Base-by-base conservation (phyloP, 2,888 invertebrate genomes). In the Blastobasis adustella region DNA sequence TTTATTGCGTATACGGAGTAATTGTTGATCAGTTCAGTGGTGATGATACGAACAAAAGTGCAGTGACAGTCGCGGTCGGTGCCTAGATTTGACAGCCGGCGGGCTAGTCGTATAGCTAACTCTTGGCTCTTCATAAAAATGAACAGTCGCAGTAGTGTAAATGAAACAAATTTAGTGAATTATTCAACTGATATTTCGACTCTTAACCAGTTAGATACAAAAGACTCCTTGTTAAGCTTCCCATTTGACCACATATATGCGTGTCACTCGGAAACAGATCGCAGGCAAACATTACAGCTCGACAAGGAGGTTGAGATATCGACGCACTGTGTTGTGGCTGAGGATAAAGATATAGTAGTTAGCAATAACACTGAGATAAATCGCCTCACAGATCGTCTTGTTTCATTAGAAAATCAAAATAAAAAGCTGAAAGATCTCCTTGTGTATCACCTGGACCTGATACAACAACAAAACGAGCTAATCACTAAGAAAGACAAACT, bases 381-480 rank as follows among this genome's bases (percentile, higher is more conserved):
- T 45, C 64, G 63, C 44, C 72, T 79, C 5, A 65, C 71, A 37
- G 73, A 82, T 61, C 81, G 72, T 63, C 75, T 89, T 66, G 81
- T 78, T 67, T 82, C 71, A 5, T 65, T 76, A 52, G 80, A 79
- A 53, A 66, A 55, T 68, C 93, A 93, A 83, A 92, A 93, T 76
- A 92, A 90, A 73, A 91, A 91, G 66, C 86, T 93, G 49, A 95
- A 96, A 81, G 94, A 95, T 60, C 91, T 97, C 71, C 85, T 96
- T 58, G 84, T 96, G 54, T 90, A 94, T 61, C 96, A 97, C 76
- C 88, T 97, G 67, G 96, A 97, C 79, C 87, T 97, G 57, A 95
- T 97, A 73, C 96, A 96, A 76, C 95, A 96, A 80, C 96, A 97
- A 81, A 95, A 95, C 68, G 96, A 96, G 69, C 92, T 94, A 66